phyloP scores from a whole-genome alignment of 2,888 invertebrate species.

The Drosophila pullipes region DNA sequence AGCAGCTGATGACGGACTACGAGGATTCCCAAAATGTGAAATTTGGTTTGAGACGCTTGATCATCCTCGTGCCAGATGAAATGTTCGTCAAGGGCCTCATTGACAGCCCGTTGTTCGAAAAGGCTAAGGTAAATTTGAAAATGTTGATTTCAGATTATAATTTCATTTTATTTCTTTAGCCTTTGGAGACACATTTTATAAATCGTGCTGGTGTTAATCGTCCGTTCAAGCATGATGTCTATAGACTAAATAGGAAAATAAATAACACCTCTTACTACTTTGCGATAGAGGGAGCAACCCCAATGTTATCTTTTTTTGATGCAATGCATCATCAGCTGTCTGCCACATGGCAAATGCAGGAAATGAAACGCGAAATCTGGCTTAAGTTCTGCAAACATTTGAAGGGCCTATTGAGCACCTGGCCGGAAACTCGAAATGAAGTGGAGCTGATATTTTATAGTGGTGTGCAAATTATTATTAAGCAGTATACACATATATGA shows the following conservation, averaged over 20 bases:
- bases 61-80: conserved; percentile 81
- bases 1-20: conserved; percentile 73
- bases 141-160: background rate
- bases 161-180: conserved; percentile 39
- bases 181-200: conserved; percentile 65
- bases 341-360: conserved; percentile 76
- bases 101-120: conserved; percentile 67
- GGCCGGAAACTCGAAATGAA: conserved; percentile 76
- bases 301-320: conserved; percentile 82
- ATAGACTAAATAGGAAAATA: conserved; percentile 66
- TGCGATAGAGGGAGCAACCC: conserved; percentile 83
- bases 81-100: conserved; percentile 73
- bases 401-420: conserved; percentile 63
- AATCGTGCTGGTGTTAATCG: conserved; percentile 82
- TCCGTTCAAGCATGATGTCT: conserved; percentile 80
- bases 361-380: conserved; percentile 80
- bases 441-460: conserved; percentile 78
- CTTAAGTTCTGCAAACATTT: conserved; percentile 79
- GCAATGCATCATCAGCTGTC: conserved; percentile 68
- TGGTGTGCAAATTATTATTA: conserved; percentile 49
- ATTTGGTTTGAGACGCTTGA: conserved; percentile 75
- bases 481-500: background rate
- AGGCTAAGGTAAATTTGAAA: conserved; percentile 55
- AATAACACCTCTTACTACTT: conserved; percentile 76
- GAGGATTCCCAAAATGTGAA: conserved; percentile 61